These are phyloP conservation scores for Steinernema carpocapsae DNA, from an alignment of 2,888 invertebrate genomes.

Conservation along the genomic window DNA sequence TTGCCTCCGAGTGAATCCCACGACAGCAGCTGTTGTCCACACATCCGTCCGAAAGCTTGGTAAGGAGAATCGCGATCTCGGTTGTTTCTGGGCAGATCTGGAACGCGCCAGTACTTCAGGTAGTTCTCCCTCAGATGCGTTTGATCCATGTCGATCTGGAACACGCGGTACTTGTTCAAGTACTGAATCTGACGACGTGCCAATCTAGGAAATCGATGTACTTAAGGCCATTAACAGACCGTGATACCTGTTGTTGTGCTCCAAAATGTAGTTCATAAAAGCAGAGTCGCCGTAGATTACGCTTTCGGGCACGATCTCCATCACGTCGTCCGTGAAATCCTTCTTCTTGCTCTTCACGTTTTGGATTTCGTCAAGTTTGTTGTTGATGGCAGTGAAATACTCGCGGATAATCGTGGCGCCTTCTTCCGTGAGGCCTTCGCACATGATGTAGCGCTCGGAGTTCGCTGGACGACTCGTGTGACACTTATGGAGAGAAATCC, in stretches of 20 bases:
- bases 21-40: neutral
- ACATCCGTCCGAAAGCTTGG: conserved; percentile 16
- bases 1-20: conserved; percentile 1
- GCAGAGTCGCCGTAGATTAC: conserved; percentile 77
- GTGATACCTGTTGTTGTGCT: conserved; percentile 78
- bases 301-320: conserved; percentile 79
- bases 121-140: conserved; percentile 60
- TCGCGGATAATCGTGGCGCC: conserved; percentile 75
- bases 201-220: conserved; percentile 41
- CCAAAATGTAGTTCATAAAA: conserved; percentile 81
- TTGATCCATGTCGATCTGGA: conserved; percentile 64
- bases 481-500: conserved; percentile 87
- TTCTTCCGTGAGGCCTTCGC: conserved; percentile 78
- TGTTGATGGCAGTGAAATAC: conserved; percentile 80
- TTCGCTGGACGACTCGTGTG: conserved; percentile 96
- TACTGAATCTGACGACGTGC: conserved; percentile 64
- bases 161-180: conserved; percentile 65
- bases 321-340: conserved; percentile 73
- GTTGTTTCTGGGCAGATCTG: conserved; percentile 44
- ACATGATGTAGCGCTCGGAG: conserved; percentile 91
- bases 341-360: conserved; percentile 68
- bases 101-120: conserved; percentile 66
- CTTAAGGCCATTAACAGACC: neutral
- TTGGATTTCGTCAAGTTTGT: conserved; percentile 73
- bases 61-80: neutral